Percentiles rank a stretch among this genome's conserved stretches.
These are phyloP conservation scores for Atherinomorus stipes DNA, from an alignment of 2,113 vertebrate genomes.

Conservation along the genomic window DNA sequence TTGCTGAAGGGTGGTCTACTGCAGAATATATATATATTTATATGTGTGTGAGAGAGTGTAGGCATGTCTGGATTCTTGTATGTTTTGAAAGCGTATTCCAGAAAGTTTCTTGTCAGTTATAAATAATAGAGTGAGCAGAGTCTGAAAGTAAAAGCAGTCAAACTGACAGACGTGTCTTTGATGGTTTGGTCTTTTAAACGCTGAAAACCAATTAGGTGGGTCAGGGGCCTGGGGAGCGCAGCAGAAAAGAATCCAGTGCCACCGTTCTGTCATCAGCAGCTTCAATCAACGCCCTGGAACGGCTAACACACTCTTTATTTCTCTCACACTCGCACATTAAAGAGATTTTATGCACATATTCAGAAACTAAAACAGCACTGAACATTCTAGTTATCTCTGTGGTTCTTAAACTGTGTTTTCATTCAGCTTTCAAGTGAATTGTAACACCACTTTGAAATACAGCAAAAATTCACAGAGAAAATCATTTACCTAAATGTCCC, in stretches of 20 bases:
- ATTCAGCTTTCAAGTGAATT: conserved; percentile 57
- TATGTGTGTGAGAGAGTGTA: neutral
- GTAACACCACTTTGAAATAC: conserved; percentile 34
- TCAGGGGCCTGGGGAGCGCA: conserved; percentile 61
- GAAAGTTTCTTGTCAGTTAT: conserved; percentile 60
- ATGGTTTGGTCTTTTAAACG: conserved; percentile 60
- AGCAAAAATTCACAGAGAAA: conserved; percentile 48
- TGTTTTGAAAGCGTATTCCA: conserved; percentile 42
- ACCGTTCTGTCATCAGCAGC: conserved; percentile 59
- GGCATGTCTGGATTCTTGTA: conserved; percentile 21
- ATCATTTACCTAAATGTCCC: conserved; percentile 34
- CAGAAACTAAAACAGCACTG: conserved; percentile 15
- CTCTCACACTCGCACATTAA: conserved; percentile 45
- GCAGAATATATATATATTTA: neutral
- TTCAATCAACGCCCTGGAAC: conserved; percentile 54
- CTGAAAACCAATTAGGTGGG: conserved; percentile 68
- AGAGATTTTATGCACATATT: conserved; percentile 27
- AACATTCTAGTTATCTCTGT: conserved; percentile 34
- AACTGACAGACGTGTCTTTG: conserved; percentile 55
- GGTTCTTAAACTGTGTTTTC: conserved; percentile 30
- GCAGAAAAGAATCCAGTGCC: conserved; percentile 34
- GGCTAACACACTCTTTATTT: conserved; percentile 39
- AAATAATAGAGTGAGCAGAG: conserved; percentile 60
- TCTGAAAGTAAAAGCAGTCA: conserved; percentile 53
- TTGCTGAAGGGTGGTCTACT: neutral